Base-by-base conservation (phyloP, 2,888 invertebrate genomes). In the Drosophila helvetica region DNA sequence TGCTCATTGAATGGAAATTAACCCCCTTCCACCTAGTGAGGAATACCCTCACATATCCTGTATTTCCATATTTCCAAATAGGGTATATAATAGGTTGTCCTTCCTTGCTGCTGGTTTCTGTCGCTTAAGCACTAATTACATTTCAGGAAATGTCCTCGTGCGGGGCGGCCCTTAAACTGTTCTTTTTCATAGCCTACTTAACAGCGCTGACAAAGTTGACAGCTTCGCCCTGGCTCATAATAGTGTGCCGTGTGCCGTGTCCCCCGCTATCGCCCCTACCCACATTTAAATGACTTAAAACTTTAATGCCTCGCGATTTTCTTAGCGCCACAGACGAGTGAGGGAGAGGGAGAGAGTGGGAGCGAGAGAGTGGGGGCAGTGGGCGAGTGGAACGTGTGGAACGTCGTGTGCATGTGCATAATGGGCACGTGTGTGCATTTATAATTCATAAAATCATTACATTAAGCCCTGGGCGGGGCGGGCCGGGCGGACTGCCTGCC, bases 381-480 rank as follows among this genome's bases (percentile, higher is more conserved):
- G n/a, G n/a, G n/a, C 33, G 46, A 43, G 15, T 25, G 57, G 10
- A 27, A 4, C 57, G 48, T 8, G n/a, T n/a, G 47, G 19, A 65
- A 53, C 47, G 47, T 30, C n/a, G 22, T 22, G 27, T 27, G 27
- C 27, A 27, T 27, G 74, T 65, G 75, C 75, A 74, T 71, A 59
- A 67, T 61, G 69, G 70, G 74, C 77, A 77, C 77, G 80, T 79
- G 77, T 87, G 76, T 83, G 79, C 79, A 88, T 90, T 80, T 86
- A 87, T 90, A 87, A 90, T 90, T 90, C 86, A 90, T 90, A 83
- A 85, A 90, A 90, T 89, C 90, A 90, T 90, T 88, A 90, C 90
- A 88, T 90, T 88, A 90, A 80, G 78, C 79, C 74, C 63, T 58
- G 50, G 25, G 62, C 56, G 53, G 55, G 56, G 47, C 33, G 53